Base-by-base conservation (phyloP, 2,888 invertebrate genomes). In the Drosophila histrio region DNA sequence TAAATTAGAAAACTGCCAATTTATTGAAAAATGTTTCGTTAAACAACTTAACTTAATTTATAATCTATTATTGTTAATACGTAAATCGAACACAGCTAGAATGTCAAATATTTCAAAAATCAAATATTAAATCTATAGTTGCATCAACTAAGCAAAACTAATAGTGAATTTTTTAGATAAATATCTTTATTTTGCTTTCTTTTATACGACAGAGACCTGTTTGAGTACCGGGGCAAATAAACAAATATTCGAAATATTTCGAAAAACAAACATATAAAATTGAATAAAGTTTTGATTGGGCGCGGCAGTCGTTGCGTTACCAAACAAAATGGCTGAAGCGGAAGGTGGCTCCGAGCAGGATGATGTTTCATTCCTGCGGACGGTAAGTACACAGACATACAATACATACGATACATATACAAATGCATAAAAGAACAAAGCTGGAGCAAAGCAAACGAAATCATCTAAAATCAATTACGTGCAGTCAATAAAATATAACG, bases 321-420 rank as follows among this genome's bases (percentile, higher is more conserved):
- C 77, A 58, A 66, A 47, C 72, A 89, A 87, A 78, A 97, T 97
- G 97, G 97, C 97, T 91, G 97, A 97, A 93, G 96, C 96, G 91
- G 97, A 97, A 93, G 98, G 97, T 91, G 97, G 97, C 83, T 98
- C 98, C 91, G 99, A 99, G 93, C 99, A 99, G 93, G 99, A 99
- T 95, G 99, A 99, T 95, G 98, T 99, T 93, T 99, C 99, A 92
- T 99, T 99, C 94, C 95, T 99, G 90, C 96, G 99, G 91, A 99
- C 99, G 95, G 99, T 99, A 92, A 96, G 97, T 93, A 74, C 2
- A 3, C 9, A 13, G 2, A 24, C 5, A 58, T 30, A 47, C n/a
- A 24, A 17, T 6, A 34, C 22, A 7, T 8, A 24, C 3, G 50
- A 28, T 21, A 32, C 3, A 34, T 22, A 49, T 34, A 22, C 15